Evolutionary conservation across 2,888 invertebrate species (phyloP), one percentile per base, ranked within the genome.

Genomic region (Drosophila phalerata): DNA sequence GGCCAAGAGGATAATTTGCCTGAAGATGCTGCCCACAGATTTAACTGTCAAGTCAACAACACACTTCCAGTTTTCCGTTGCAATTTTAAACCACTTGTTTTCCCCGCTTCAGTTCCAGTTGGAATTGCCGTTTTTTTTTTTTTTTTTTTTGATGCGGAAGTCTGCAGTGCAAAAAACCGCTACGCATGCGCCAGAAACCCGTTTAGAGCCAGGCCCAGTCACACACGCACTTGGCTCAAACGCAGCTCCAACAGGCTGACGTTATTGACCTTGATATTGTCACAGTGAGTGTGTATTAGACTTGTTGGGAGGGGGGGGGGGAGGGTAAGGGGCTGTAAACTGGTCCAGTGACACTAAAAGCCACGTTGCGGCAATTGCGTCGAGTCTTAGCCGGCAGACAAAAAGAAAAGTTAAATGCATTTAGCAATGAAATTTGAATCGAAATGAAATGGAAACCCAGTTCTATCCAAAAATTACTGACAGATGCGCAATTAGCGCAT

Each of bases 401-500:
- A 22, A 38, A 62, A 48, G 38, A 57, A 72, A 73, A 83, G 84
- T 78, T 77, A 85, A 84, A 63, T 32, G 65, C 48, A 62, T 40
- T 45, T 45, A 58, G n/a, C n/a, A 65, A 69, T 66, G 51, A 58
- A 47, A 73, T 65, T 64, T 38, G 25, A 17, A 58, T 15, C 38
- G 3, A 60, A 64, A 52, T 60, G 71, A 73, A 68, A 77, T 71
- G 64, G 66, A 85, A 67, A 85, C 63, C 40, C 38, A 37, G 28
- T 30, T 37, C 40, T 52, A 48, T 19, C 45, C 51, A 10, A 30
- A 30, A 67, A 74, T 81, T 73, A 70, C 61, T 67, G 70, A 73
- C 89, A 90, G 89, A 90, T 90, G 90, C 76, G 88, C 90, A 85
- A 88, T 89, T 88, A 89, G 81, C 43, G 67, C 61, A n/a, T 37